These are phyloP conservation scores for Yponomeuta evonymella DNA, from an alignment of 2,888 invertebrate species.

Conservation along the genomic window DNA sequence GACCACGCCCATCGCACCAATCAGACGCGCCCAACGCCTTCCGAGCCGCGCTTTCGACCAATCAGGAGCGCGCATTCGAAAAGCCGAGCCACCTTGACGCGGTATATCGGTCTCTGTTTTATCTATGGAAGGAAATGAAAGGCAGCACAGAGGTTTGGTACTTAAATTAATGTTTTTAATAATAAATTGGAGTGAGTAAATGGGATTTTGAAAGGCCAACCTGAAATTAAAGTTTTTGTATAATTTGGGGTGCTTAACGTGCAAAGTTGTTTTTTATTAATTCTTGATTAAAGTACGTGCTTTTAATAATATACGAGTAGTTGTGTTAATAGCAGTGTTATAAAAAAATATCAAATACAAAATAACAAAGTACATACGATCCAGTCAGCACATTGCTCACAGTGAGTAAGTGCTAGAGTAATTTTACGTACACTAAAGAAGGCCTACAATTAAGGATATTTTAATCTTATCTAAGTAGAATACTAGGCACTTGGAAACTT, in stretches of 20 bases:
- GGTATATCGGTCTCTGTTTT: not conserved
- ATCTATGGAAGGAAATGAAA: not conserved
- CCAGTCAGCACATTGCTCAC: too few relatives aligned
- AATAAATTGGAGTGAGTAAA: not conserved
- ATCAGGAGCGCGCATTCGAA: slow-evolving; percentile 42
- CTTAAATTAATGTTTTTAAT: slow-evolving; percentile 9
- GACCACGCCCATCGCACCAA: slow-evolving; percentile 61
- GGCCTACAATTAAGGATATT: too few relatives aligned
- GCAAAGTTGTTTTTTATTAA: not conserved
- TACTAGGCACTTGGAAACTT: too few relatives aligned
- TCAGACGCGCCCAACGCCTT: slow-evolving; percentile 59
- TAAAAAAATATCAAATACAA: too few relatives aligned
- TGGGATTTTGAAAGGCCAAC: not conserved
- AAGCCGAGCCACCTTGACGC: not conserved
- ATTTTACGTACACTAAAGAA: too few relatives aligned
- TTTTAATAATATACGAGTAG: not conserved
- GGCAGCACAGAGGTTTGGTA: not conserved
- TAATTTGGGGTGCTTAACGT: not conserved
- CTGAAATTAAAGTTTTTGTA: not conserved
- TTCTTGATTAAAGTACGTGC: not conserved
- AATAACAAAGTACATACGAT: too few relatives aligned
- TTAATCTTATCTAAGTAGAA: too few relatives aligned
- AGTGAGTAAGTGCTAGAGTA: too few relatives aligned
- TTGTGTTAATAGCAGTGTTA: too few relatives aligned
- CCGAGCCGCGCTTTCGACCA: slow-evolving; percentile 57